phyloP scores from a whole-genome alignment of 2,888 invertebrate genomes.

The Drosophila recens region DNA sequence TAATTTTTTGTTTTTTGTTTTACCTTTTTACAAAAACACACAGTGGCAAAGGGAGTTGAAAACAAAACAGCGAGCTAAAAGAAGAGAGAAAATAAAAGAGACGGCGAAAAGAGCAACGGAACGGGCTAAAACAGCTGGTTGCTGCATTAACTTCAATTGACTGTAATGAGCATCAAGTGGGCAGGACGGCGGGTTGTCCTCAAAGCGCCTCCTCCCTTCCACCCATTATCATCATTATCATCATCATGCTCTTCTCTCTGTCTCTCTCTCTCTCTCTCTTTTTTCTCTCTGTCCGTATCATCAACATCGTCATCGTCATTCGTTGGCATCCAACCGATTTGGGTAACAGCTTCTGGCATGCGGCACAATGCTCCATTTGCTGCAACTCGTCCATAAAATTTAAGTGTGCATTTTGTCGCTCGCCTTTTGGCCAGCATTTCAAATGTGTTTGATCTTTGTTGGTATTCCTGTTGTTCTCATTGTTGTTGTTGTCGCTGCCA shows the following conservation, averaged over 20 bases:
- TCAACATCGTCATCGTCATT: slow-evolving; percentile 15
- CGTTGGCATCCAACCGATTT: slow-evolving; percentile 49
- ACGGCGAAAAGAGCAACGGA: slow-evolving; percentile 3
- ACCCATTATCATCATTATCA: no score
- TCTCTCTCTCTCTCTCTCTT: neutral
- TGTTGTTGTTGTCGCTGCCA: slow-evolving; percentile 42
- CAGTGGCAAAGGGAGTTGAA: slow-evolving; percentile 10
- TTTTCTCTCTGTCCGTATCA: neutral
- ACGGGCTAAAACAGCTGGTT: slow-evolving; percentile 56
- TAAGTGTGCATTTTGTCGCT: slow-evolving; percentile 63
- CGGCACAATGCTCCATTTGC: slow-evolving; percentile 61
- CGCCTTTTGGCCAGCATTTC: slow-evolving; percentile 47
- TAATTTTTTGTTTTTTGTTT: slow-evolving; percentile 10
- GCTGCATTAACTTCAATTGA: slow-evolving; percentile 71
- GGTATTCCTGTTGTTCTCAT: neutral
- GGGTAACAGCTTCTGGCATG: slow-evolving; percentile 58
- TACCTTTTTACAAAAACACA: slow-evolving; percentile 13
- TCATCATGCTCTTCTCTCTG: neutral
- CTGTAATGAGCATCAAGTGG: slow-evolving; percentile 70
- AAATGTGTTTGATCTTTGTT: slow-evolving; percentile 62
- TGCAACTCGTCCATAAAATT: slow-evolving; percentile 63
- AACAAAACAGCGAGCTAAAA: slow-evolving; percentile 2
- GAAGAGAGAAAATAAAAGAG: neutral
- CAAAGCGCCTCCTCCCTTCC: neutral
- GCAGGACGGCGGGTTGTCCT: slow-evolving; percentile 39